Evolutionary conservation across 2,888 invertebrate genomes (phyloP), one percentile per base, ranked within the genome.

Genomic region (Linnaemya vulpina): DNA sequence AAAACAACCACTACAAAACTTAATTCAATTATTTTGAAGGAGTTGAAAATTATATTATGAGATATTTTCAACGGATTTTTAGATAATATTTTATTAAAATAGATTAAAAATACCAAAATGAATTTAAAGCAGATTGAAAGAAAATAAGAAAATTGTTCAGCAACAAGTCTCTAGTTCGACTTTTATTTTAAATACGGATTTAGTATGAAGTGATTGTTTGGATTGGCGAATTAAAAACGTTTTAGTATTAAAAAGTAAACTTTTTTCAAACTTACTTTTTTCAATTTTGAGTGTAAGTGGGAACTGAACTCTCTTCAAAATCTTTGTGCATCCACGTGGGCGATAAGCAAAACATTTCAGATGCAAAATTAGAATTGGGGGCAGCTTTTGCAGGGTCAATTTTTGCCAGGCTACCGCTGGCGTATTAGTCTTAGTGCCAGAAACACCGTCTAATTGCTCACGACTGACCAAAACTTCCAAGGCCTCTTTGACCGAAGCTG

Each of bases 291-390:
- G 93, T 91, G 98, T 97, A 73, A 98, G 94, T 0, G 97, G 96
- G 92, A 97, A 98, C 89, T 98, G 97, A 17, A 99, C 95, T 85
- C 95, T 96, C 93, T 98, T 99, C 86, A 97, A 94, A 78, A 98
- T 96, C 93, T 99, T 99, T 74, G 97, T 97, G 91, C 97, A 96
- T 17, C 97, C 97, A 87, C 98, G 97, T 4, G 95, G 93, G 89
- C 96, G 96, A 88, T 97, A 96, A 91, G 98, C 97, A 93, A 99
- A 98, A 93, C 98, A 97, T 93, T 99, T 99, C 81, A 99, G 94
- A 92, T 99, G 98, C 87, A 99, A 93, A 88, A 99, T 95, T 62
- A 99, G 93, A 1, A 98, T 96, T 7, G 96, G 95, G 0, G 98
- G 99, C 85, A 98, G 92, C 91, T 97, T 96, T 89, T 98, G 98